Evolutionary conservation across 2,797 vertebrate species (phyloP), one percentile per base, ranked within the genome.

Genomic region (Discoglossus pictus): DNA sequence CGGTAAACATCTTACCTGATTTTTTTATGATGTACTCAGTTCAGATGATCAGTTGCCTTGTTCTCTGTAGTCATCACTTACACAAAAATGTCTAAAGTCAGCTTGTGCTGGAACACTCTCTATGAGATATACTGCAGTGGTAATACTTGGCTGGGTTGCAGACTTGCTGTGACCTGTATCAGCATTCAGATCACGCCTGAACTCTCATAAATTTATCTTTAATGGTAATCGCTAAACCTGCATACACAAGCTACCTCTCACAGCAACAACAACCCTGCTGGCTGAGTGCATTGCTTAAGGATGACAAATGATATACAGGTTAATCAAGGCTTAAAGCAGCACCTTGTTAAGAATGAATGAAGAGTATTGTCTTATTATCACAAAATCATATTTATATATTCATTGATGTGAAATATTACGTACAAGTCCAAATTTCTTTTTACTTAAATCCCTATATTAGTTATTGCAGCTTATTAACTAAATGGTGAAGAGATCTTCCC

Each of bases 161-260:
- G 61, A 71, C 68, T 47, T 65, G 51, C 20, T 1, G 17, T 2
- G 0, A 60, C 44, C 65, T 68, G 69, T 48, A 68, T 34, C 69
- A 63, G 42, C 58, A 59, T 51, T 12, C 60, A 63, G 46, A 65
- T 63, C 55, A 58, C 44, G 42, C 25, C 18, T 43, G 54, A 53
- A 31, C 44, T 55, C 24, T 43, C 1, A 0, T 23, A 66, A 60
- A 27, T 60, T 54, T 35, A 50, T 46, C 43, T 40, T 1, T 12
- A 73, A 67, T 20, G 25, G 18, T 40, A 56, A 61, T 13, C n/a
- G 2, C 13, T 55, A 47, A 54, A 51, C 59, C 7, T 52, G 25
- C 13, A 7, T 3, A 8, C 38, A 25, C 23, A 25, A 23, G 39
- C 16, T 11, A 7, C 15, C 44, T 38, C 31, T 65, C 44, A 16